Conservation (phyloP, 2,797 vertebrate genomes). For the Fistularia tabacaria region DNA sequence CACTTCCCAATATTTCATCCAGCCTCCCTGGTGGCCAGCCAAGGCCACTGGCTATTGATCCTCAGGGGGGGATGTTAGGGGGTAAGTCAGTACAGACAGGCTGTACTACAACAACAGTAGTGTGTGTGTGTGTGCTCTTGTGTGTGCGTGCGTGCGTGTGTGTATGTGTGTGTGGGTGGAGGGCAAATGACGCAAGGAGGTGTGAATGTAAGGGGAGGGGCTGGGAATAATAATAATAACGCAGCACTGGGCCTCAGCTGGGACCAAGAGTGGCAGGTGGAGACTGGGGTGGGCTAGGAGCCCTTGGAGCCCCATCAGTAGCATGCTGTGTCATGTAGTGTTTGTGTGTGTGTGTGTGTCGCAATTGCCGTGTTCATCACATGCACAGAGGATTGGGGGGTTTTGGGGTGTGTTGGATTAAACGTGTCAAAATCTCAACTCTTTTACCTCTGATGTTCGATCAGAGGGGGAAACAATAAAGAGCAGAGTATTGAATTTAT, state of each 20-base stretch:
- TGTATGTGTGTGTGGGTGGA: background rate
- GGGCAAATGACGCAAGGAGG: slow-evolving; percentile 11
- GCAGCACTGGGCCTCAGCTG: slow-evolving; percentile 69
- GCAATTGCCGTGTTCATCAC: slow-evolving; percentile 57
- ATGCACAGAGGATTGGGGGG: slow-evolving; percentile 4
- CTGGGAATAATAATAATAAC: slow-evolving; percentile 55
- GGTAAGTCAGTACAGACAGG: background rate
- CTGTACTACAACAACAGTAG: too few relatives aligned
- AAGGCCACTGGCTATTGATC: slow-evolving; percentile 62
- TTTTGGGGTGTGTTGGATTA: slow-evolving; percentile 17
- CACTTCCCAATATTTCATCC: slow-evolving; percentile 42
- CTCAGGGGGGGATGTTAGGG: slow-evolving; percentile 30
- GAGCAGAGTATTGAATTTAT: slow-evolving; percentile 1
- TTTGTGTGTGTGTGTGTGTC: slow-evolving; percentile 33
- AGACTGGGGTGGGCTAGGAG: slow-evolving; percentile 57
- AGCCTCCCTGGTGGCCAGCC: slow-evolving; percentile 41
- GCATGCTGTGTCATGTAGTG: slow-evolving; percentile 54
- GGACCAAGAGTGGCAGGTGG: slow-evolving; percentile 72
- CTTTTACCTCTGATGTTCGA: slow-evolving; percentile 33
- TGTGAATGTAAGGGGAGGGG: slow-evolving; percentile 25
- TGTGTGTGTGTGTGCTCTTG: too few relatives aligned
- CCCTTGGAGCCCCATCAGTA: slow-evolving; percentile 71
- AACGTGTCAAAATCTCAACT: slow-evolving; percentile 26
- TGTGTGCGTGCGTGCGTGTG: too few relatives aligned
- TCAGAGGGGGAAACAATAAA: slow-evolving; percentile 25